phyloP scores from a whole-genome alignment of 2,888 invertebrate genomes.

The Eupithecia subfuscata region DNA sequence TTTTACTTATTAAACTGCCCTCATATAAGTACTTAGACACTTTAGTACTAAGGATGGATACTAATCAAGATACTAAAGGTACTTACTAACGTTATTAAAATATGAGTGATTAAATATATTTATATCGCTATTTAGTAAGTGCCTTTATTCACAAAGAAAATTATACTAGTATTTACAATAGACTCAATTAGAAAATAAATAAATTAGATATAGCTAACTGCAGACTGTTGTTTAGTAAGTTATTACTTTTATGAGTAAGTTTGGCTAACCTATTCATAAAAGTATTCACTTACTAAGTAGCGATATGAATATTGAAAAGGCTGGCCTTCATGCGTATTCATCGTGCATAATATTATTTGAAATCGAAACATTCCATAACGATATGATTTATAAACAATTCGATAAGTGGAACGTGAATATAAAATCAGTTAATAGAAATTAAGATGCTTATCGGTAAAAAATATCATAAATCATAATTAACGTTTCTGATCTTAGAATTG shows the following conservation, averaged over 20 bases:
- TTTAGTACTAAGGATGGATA: too few species aligned
- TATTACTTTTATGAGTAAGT: background rate
- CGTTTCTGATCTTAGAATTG: slow-evolving; percentile 8
- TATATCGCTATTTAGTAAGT: too few species aligned
- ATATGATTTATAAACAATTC: slow-evolving; percentile 27
- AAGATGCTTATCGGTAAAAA: slow-evolving; percentile 33
- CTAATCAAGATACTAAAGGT: too few species aligned
- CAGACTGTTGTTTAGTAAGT: too few species aligned
- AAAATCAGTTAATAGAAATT: slow-evolving; percentile 22
- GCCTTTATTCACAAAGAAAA: too few species aligned
- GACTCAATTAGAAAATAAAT: too few species aligned
- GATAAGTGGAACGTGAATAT: slow-evolving; percentile 19
- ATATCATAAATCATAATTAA: slow-evolving; percentile 30
- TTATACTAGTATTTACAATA: too few species aligned
- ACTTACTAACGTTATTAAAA: too few species aligned
- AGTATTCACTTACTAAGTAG: background rate
- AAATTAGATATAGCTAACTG: too few species aligned
- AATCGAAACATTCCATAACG: slow-evolving; percentile 17
- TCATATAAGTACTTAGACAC: too few species aligned
- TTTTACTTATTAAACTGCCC: too few species aligned
- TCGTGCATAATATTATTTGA: slow-evolving; percentile 11
- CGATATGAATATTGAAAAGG: slow-evolving; percentile 7
- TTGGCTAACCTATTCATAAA: background rate
- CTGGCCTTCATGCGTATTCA: slow-evolving; percentile 10
- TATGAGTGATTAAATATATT: too few species aligned